Base-by-base conservation (phyloP, 2,113 vertebrate genomes). In the Pardalotus punctatus region DNA sequence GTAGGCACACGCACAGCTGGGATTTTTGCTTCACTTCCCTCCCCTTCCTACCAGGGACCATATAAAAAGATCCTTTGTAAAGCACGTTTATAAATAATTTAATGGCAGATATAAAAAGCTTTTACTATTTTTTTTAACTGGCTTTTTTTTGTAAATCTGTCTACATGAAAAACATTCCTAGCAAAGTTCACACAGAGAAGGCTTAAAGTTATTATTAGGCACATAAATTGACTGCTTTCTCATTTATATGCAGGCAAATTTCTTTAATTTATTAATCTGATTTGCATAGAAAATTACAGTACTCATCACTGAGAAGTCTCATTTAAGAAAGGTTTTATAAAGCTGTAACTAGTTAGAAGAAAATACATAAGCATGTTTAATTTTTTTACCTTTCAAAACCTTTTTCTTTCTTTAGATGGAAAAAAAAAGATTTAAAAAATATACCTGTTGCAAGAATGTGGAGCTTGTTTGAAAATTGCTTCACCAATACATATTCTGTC, bases 231-330 rank as follows among this genome's bases (percentile, higher is more conserved):
- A 89, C 85, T 93, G 90, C 62, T 79, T 96, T 86, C 92, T 97
- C 88, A 87, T 97, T 94, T 94, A 94, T 89, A 97, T 97, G 88
- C 96, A 95, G 79, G 81, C 48, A 95, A 94, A 95, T 88, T 89
- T 92, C 83, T 89, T 95, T 97, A 97, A 96, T 97, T 97, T 96
- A 97, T 97, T 97, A 95, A 93, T 89, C 93, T 91, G 43, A 97
- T 97, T 96, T 95, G 94, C 97, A 97, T 97, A 96, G 82, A 92
- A 96, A 96, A 96, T 96, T 86, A 93, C 25, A 1, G 54, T 56
- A 77, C 69, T 89, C 38, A 50, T 82, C 79, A 81, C 53, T 15
- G 29, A 83, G 81, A 92, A 93, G 42, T 61, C 72, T 87, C 43
- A 22, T 85, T 94, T 92, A 93, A 70, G 58, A 79, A 90, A 95